Base-by-base conservation (phyloP, 1,140 invertebrate species). In the Alviniconcha marisindica region DNA sequence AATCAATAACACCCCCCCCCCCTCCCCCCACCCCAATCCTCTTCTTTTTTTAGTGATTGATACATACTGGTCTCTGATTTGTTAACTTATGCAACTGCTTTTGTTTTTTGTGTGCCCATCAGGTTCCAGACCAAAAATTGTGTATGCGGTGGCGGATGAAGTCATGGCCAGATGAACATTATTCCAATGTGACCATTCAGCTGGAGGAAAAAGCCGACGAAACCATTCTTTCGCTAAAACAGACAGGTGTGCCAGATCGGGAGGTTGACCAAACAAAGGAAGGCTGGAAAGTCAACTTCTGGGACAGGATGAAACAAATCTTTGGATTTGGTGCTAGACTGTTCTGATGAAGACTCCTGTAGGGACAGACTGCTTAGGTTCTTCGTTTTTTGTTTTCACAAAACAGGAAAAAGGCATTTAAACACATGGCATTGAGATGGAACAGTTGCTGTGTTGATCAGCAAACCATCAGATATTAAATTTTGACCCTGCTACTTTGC, bases 91-190 rank as follows among this genome's bases (percentile, higher is more conserved):
- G n/a, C n/a, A n/a, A n/a, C n/a, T n/a, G n/a, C n/a, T n/a, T n/a
- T n/a, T n/a, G n/a, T n/a, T n/a, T n/a, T n/a, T n/a, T n/a, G n/a
- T n/a, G n/a, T n/a, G n/a, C n/a, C n/a, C 31, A 15, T 28, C 88
- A 95, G 95, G 91, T 96, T 3, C 96, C 96, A 7, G 95, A 95
- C 74, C 96, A 96, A 88, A 97, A 96, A 93, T 97, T 99, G 82
- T 95, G 96, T n/a, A 96, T 98, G 93, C 95, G 95, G 86, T 99
- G 99, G 99, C 94, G 98, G 89, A 96, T 97, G 87, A 99, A 98
- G 94, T 95, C 96, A 69, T 99, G 99, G 98, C 98, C 98, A 7
- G 95, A 95, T 38, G 97, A 96, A 74, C 97, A 99, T 94, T 98
- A 96, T 93, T 99, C 98, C 0, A 95, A 95, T 87, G 98, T 99